Conservation (phyloP, 2,888 invertebrate species). For the Archips xylosteana region DNA sequence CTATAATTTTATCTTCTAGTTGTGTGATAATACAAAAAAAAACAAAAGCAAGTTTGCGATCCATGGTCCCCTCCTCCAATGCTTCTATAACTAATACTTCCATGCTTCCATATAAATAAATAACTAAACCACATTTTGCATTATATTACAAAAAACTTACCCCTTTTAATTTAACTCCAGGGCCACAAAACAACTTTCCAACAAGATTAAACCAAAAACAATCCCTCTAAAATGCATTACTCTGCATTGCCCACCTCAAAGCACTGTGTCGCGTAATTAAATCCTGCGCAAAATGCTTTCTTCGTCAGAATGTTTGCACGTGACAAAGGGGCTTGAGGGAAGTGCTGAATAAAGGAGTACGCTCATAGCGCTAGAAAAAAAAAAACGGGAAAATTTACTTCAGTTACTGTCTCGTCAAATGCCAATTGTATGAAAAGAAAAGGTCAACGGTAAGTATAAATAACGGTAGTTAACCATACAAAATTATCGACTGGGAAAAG, state of each 20-base stretch:
- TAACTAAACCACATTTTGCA: neutral
- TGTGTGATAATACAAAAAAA: no score
- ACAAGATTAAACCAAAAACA: constrained; percentile 20
- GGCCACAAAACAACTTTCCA: neutral
- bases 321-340: constrained; percentile 39
- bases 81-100: no score
- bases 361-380: neutral
- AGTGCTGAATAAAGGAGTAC: constrained; percentile 34
- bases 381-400: neutral
- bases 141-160: neutral
- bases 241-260: constrained; percentile 26
- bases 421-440: neutral
- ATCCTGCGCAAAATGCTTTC: constrained; percentile 39
- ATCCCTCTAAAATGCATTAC: constrained; percentile 37
- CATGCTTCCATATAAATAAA: no score
- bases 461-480: no score
- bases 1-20: no score
- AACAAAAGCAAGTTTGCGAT: no score
- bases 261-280: constrained; percentile 41
- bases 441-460: neutral
- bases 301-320: constrained; percentile 42
- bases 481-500: no score
- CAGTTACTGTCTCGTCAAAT: neutral
- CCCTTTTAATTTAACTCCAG: neutral
- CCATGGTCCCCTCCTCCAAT: no score